Evolutionary conservation across 2,113 vertebrate species (phyloP).

Genomic region (Camelus dromedarius): DNA sequence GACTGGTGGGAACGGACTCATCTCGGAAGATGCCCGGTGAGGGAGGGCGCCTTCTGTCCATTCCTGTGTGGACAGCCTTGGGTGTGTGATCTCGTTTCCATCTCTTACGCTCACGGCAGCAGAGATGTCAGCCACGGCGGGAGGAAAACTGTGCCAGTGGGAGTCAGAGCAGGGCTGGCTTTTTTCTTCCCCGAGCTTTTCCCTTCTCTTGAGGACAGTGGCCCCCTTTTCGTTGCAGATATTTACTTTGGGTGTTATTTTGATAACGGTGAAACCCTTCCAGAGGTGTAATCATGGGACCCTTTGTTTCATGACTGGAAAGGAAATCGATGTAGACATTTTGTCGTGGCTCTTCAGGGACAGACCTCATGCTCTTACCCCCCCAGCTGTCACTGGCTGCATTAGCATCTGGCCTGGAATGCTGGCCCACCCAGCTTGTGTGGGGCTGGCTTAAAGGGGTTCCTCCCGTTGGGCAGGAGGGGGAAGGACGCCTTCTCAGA

Average conservation of each 20-base stretch:
- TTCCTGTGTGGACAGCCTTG: neutral
- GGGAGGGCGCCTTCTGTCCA: neutral
- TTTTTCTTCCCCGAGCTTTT: neutral
- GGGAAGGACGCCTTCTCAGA: neutral
- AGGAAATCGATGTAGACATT: neutral
- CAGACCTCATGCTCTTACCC: neutral
- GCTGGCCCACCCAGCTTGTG: too few relatives aligned
- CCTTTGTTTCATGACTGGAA: neutral
- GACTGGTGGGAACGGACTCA: neutral
- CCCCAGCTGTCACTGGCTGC: neutral
- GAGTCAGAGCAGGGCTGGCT: fast-evolving
- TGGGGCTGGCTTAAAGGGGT: neutral
- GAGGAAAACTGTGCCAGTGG: fast-evolving
- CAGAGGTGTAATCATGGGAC: too few relatives aligned
- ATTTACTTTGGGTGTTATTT: fast-evolving
- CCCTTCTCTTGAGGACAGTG: neutral
- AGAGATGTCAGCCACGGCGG: neutral
- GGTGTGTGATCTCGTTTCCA: neutral
- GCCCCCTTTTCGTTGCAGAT: too few relatives aligned
- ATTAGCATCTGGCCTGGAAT: neutral
- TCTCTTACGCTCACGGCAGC: neutral
- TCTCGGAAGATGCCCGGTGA: neutral
- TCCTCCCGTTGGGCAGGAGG: neutral
- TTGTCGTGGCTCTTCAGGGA: neutral
- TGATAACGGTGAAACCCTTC: neutral